Evolutionary conservation across 2,888 invertebrate species (phyloP).

Genomic region (Amiota communis): DNA sequence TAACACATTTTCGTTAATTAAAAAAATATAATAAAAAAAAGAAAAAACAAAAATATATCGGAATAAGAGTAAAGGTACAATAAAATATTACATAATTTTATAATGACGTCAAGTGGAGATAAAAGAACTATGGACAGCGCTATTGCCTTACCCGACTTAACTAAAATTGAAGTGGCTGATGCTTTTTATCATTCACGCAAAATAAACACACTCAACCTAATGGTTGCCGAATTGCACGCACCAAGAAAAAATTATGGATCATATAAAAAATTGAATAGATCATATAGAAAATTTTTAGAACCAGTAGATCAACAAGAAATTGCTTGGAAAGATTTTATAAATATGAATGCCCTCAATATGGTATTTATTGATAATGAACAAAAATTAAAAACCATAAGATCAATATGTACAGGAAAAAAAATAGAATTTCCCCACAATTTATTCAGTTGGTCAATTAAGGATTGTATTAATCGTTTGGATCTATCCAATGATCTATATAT

Average conservation of each 20-base stretch:
- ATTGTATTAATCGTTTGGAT: background rate
- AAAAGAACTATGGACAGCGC: too few relatives aligned
- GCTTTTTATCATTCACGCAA: background rate
- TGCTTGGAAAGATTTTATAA: background rate
- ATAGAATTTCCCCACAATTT: background rate
- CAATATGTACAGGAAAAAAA: background rate
- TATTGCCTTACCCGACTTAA: too few relatives aligned
- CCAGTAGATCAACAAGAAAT: background rate
- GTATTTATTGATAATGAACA: background rate
- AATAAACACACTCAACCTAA: background rate
- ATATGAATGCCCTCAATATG: background rate
- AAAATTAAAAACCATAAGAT: background rate
- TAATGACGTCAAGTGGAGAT: too few relatives aligned
- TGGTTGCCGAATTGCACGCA: background rate
- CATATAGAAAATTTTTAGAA: background rate
- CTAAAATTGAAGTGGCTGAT: too few relatives aligned
- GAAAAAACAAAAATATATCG: too few relatives aligned
- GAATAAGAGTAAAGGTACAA: too few relatives aligned
- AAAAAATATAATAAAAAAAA: too few relatives aligned
- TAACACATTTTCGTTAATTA: too few relatives aligned
- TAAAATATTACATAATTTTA: too few relatives aligned
- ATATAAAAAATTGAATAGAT: background rate
- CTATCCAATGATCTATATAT: background rate
- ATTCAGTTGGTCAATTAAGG: slow-evolving; percentile 4
- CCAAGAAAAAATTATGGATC: too few relatives aligned